Conservation (phyloP, 2,888 invertebrate genomes). For the Diploptera punctata region DNA sequence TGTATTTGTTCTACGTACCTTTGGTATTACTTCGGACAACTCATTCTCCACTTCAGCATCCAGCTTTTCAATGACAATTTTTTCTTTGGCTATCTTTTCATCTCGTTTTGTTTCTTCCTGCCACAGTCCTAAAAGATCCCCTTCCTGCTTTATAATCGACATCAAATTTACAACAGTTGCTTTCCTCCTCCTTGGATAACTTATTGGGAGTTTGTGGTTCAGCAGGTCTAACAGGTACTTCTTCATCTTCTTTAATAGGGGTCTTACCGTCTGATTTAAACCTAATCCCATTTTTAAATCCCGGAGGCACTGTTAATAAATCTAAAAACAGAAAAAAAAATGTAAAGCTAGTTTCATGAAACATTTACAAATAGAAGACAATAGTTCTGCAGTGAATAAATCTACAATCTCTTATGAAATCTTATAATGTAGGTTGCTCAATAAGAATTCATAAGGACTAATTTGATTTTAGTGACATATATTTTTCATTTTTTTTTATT, state of each 20-base stretch:
- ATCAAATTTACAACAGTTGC: slow-evolving; percentile 62
- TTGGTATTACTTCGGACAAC: slow-evolving; percentile 24
- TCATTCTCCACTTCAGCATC: slow-evolving; percentile 21
- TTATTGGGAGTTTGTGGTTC: slow-evolving; percentile 32
- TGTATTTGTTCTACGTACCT: too few species aligned
- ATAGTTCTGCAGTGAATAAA: too few species aligned
- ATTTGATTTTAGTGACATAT: too few species aligned
- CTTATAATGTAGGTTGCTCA: too few species aligned
- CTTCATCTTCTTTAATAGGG: slow-evolving; percentile 40
- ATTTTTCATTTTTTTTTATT: too few species aligned
- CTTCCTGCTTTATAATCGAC: slow-evolving; percentile 66
- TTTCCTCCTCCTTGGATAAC: slow-evolving; percentile 49
- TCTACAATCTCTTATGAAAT: too few species aligned
- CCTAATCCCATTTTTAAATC: slow-evolving; percentile 65
- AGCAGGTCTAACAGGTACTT: slow-evolving; percentile 30
- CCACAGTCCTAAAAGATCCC: slow-evolving; percentile 61
- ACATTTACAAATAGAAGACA: neutral
- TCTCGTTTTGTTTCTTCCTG: slow-evolving; percentile 41
- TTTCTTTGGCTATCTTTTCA: slow-evolving; percentile 46
- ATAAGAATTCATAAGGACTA: too few species aligned
- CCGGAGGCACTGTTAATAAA: slow-evolving; percentile 69
- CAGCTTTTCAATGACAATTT: slow-evolving; percentile 41
- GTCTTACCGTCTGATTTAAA: slow-evolving; percentile 64
- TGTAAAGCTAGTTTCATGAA: too few species aligned
- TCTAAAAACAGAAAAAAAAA: slow-evolving; percentile 56